Evolutionary conservation across 2,888 invertebrate species (phyloP).

Genomic region (Synergus itoensis): DNA sequence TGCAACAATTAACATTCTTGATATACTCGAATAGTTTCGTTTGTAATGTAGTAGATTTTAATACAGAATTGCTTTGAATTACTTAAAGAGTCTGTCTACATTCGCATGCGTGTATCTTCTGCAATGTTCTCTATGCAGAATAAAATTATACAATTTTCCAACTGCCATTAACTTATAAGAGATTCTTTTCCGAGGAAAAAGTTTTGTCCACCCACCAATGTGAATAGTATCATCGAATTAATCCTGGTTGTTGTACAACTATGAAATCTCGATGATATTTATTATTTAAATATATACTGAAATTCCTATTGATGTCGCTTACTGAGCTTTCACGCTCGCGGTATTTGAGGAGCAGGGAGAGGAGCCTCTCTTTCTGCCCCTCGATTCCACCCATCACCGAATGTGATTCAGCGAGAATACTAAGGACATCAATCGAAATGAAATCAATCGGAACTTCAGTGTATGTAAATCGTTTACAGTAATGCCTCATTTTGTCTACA

Average conservation of each 20-base stretch:
- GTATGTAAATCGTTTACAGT: no score
- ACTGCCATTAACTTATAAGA: not conserved
- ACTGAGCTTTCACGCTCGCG: no score
- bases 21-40: slow-evolving; percentile 45
- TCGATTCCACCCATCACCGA: no score
- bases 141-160: not conserved
- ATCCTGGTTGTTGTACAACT: not conserved
- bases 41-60: slow-evolving; percentile 41
- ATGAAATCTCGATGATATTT: not conserved
- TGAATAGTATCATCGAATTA: no score
- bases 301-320: no score
- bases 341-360: no score
- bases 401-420: no score
- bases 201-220: not conserved
- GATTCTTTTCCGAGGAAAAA: slow-evolving; percentile 1
- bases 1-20: slow-evolving; percentile 55
- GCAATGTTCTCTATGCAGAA: not conserved
- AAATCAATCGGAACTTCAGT: no score
- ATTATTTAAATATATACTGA: not conserved
- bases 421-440: no score
- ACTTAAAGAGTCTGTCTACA: not conserved
- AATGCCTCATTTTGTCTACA: not conserved
- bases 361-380: no score
- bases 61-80: not conserved
- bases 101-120: not conserved